Base-by-base conservation (phyloP, 2,113 vertebrate genomes). In the Leiothrix lutea region DNA sequence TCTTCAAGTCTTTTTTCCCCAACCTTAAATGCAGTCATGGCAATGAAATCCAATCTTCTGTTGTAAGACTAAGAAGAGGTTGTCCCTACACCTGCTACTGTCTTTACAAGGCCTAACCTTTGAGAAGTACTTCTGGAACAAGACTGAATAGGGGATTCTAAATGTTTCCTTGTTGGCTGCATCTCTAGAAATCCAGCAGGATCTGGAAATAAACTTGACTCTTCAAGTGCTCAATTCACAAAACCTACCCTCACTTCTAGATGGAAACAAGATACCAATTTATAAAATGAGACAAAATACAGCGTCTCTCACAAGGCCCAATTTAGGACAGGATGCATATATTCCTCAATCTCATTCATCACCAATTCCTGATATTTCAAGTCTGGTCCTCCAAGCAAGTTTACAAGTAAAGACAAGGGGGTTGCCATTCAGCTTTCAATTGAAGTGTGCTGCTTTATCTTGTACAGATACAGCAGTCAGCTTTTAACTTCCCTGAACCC, bases 91-190 rank as follows among this genome's bases (percentile, higher is more conserved):
- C 11, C 81, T 75, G 21, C 61, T 65, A 26, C 33, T 70, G 51
- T 25, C 45, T 89, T 58, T 73, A 44, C 26, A 42, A 31, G 4
- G 11, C n/a, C 71, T 29, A 20, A 70, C 4, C 17, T 80, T 21
- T 16, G 28, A 62, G 54, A 77, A 67, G 9, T 28, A 48, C 15
- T 77, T 72, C 48, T 85, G 31, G 58, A 71, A 51, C 12, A 57
- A 67, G 26, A 57, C 0, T n/a, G 45, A 70, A 75, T 56, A 50
- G 0, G 4, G 3, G 3, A 42, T 50, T 69, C 33, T 45, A 65
- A n/a, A 26, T 12, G 14, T 74, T 86, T 80, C 18, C 54, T 81
- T 64, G 18, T 57, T 85, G 54, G 5, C 25, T 65, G 28, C 33
- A n/a, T 36, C 36, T 56, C 45, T 60, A 66, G 45, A 90, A 74